Evolutionary conservation across 1,140 invertebrate species (phyloP), one percentile per base, ranked within the genome.

Genomic region (Chymomyza costata): DNA sequence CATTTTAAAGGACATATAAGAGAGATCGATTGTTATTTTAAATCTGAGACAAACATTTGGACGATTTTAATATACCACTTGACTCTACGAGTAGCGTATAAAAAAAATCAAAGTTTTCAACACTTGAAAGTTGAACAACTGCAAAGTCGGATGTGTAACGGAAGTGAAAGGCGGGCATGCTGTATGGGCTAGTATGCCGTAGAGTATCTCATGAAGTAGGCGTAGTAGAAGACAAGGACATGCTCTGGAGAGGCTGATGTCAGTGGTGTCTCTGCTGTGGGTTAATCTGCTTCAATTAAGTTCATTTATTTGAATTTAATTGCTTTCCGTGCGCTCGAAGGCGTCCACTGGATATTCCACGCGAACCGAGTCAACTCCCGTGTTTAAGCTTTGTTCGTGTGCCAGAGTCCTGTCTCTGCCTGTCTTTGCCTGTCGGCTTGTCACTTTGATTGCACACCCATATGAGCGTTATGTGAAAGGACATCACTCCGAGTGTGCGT

Each of bases 281-380:
- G 71, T 78, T 78, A 78, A 78, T 78, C 71, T 78, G 71, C 66
- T 67, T 78, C 63, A 78, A 78, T 78, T 78, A 78, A 67, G 63
- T 64, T 57, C 54, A 63, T 78, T 78, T 78, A 78, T 78, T 71
- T 78, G 62, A 78, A 78, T 78, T 78, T 78, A 78, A 78, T 78
- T 78, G 71, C 71, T 66, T 78, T 70, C 62, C 65, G 50, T 44
- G 53, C 43, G 28, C 31, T 32, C 53, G 19, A 34, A 34, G 21
- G 3, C 28, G 18, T 32, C 3, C 38, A 34, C 16, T 32, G 21
- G 6, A 45, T 38, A 40, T 37, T 56, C 37, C 48, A 43, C 32
- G 13, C 44, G 39, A 39, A 18, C 25, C 35, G 25, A 28, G 31
- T 40, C 38, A 25, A 21, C n/a, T 8, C 18, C 14, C 19, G 10